Conservation (phyloP, 35 echinoderm and acorn worm genomes). For the Patiria miniata region DNA sequence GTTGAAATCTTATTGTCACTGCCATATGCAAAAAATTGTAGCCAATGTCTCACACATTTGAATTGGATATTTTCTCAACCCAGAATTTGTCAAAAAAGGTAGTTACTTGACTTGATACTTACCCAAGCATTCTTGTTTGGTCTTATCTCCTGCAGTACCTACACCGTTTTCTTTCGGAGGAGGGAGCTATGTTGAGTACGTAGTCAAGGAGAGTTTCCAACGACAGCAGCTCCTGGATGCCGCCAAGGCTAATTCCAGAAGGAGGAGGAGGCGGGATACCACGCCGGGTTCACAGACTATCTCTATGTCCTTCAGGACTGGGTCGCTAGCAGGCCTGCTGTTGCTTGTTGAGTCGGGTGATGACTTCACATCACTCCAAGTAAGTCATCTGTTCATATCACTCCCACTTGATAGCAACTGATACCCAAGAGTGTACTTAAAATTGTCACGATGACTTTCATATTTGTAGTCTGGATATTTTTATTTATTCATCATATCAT, state of each 20-base stretch:
- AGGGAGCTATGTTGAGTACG: constrained; percentile 75
- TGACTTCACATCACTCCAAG: constrained; percentile 86
- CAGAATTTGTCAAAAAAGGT: no score
- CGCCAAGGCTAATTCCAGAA: constrained; percentile 32
- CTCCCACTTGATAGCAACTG: no score
- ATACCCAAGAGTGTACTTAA: no score
- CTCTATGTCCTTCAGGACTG: constrained; percentile 69
- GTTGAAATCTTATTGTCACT: no score
- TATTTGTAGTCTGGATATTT: no score
- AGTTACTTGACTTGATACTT: no score
- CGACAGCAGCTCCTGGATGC: constrained; percentile 76
- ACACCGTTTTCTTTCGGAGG: constrained; percentile 74
- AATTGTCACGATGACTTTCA: no score
- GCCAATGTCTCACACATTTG: no score
- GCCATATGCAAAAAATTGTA: no score
- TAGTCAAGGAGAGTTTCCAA: constrained; percentile 77
- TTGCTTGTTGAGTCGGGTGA: constrained; percentile 54
- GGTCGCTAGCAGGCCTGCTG: constrained; percentile 51
- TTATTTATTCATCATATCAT: no score
- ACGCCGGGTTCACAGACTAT: constrained; percentile 45
- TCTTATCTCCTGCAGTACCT: constrained; percentile 21
- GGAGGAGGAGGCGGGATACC: constrained; percentile 46
- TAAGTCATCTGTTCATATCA: constrained; percentile 15
- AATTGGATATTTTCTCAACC: no score
- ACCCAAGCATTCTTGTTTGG: no score